Base-by-base conservation (phyloP, 2,113 vertebrate species). In the Aldabrachelys gigantea region DNA sequence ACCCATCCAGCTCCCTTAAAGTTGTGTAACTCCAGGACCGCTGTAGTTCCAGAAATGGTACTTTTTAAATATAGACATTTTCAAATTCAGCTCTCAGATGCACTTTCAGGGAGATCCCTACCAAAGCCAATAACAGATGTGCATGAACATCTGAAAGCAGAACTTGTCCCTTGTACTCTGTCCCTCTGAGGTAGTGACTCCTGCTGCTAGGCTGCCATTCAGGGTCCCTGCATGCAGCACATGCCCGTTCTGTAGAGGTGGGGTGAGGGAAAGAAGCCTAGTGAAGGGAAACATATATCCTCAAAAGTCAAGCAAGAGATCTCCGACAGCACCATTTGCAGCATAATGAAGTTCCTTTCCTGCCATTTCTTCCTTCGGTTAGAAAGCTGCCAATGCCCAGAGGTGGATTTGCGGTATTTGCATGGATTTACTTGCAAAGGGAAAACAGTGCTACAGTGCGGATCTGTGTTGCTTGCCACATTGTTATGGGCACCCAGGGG, bases 351-450 rank as follows among this genome's bases (percentile, higher is more conserved):
- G 41, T 86, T 92, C 1, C 0, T 95, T 92, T 54, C 47, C 65
- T 85, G 82, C 19, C 10, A 49, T 88, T 95, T 85, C 84, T 85
- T 56, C 5, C 38, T 17, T 22, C 88, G 19, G n/a, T 91, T 88
- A 89, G 57, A 94, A 91, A 94, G 89, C 90, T 95, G 35, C 65
- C 79, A 83, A 89, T 94, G 35, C 65, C 79, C 53, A 49, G 85
- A 96, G 81, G 57, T 92, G 84, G 44, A 87, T 65, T 72, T 88
- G 72, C 79, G 47, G 7, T 93, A 89, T 96, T 91, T 95, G 81
- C 93, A 87, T 53, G 80, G 89, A 88, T 94, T 93, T 89, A 78
- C 91, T 93, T 88, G 16, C 82, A 94, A 96, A 95, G 57, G 4
- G 56, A 65, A 94, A 85, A 50, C 62, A 82, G 27, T 53, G 79